Percentiles rank a stretch among this genome's conserved stretches.
phyloP scores from a whole-genome alignment of 2,113 vertebrate genomes.

The Electrona antarctica region DNA sequence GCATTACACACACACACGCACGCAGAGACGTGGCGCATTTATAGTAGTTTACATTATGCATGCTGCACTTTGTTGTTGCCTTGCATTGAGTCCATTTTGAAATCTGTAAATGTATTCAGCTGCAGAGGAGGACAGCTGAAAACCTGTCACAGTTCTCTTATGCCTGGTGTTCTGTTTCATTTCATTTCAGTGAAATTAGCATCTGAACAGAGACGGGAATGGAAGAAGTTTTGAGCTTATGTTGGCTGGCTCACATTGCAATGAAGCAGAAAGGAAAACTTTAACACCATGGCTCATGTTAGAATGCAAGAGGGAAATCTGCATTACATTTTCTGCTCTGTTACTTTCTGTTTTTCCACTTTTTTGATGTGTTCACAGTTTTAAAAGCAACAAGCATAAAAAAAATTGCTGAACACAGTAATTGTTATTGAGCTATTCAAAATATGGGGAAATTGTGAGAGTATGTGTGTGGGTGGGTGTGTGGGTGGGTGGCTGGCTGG shows the following conservation, averaged over 20 bases:
- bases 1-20: no score
- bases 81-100: not conserved
- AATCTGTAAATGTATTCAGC: not conserved
- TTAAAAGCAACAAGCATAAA: constrained; percentile 19
- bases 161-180: constrained; percentile 4
- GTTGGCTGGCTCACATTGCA: constrained; percentile 15
- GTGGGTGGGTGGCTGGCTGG: no score
- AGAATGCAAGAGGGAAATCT: constrained; percentile 46
- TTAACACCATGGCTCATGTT: constrained; percentile 33
- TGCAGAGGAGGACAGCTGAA: not conserved
- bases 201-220: constrained; percentile 24
- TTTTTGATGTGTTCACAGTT: constrained; percentile 26
- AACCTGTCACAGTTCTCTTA: not conserved
- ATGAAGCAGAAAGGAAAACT: constrained; percentile 32
- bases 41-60: no score
- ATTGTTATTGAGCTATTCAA: no score
- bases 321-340: constrained; percentile 60
- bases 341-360: constrained; percentile 41
- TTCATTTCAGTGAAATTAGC: constrained; percentile 25
- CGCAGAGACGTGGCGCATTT: no score
- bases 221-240: constrained; percentile 18
- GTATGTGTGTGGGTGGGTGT: no score
- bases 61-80: not conserved
- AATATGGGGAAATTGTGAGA: no score
- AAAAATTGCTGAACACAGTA: constrained; percentile 24